Conservation (phyloP, 1,140 invertebrate genomes). For the Drosophila lacertosa region DNA sequence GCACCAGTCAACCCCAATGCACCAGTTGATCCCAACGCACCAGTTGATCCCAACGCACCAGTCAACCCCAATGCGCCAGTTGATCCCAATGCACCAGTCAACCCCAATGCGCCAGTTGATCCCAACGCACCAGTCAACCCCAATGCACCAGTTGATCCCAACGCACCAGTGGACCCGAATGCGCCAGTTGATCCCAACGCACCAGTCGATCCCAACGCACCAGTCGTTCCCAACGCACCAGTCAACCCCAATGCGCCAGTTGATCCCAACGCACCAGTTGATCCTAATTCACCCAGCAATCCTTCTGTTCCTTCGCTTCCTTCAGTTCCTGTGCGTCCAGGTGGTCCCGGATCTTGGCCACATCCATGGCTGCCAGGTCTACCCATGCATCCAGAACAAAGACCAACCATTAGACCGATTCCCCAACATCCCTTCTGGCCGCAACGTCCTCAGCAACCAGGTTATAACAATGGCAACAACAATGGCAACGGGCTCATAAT, state of each 20-base stretch:
- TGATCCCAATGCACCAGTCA: slow-evolving; percentile 6
- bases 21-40: slow-evolving; percentile 26
- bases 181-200: slow-evolving; percentile 13
- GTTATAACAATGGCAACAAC: slow-evolving; percentile 20
- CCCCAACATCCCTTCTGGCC: slow-evolving; percentile 45
- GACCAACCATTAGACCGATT: slow-evolving; percentile 27
- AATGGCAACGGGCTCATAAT: slow-evolving; percentile 6
- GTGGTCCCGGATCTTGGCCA: slow-evolving; percentile 41
- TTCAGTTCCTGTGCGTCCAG: slow-evolving; percentile 32
- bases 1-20: slow-evolving; percentile 24
- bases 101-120: slow-evolving; percentile 20
- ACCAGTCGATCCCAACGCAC: slow-evolving; percentile 20
- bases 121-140: slow-evolving; percentile 29
- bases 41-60: slow-evolving; percentile 23
- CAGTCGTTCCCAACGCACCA: slow-evolving; percentile 17
- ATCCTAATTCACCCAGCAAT: not conserved
- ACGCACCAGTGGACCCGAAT: slow-evolving; percentile 8
- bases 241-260: slow-evolving; percentile 12
- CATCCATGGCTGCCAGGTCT: slow-evolving; percentile 33
- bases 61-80: slow-evolving; percentile 26
- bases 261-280: slow-evolving; percentile 6
- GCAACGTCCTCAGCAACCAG: slow-evolving; percentile 34
- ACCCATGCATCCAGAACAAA: slow-evolving; percentile 11
- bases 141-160: slow-evolving; percentile 17
- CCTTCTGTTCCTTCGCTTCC: slow-evolving; percentile 9